These are phyloP conservation scores for Zaprionus ghesquierei DNA, from an alignment of 1,140 invertebrate genomes.

Conservation along the genomic window DNA sequence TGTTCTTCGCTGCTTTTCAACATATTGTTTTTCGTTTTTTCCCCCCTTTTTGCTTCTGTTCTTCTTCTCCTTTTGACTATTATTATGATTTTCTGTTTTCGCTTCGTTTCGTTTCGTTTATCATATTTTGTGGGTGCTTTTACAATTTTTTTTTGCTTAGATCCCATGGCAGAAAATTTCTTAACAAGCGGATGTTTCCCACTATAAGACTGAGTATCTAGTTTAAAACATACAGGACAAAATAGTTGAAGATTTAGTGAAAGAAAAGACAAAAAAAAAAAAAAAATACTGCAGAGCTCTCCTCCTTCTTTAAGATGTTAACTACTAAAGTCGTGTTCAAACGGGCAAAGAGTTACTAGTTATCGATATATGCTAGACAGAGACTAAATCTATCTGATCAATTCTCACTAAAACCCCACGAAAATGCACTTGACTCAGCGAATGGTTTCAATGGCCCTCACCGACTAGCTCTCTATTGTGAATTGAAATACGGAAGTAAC, in stretches of 20 bases:
- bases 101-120: conserved; percentile 16
- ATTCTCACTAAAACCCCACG: conserved; percentile 23
- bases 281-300: conserved; percentile 8
- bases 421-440: conserved; percentile 34
- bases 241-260: neutral
- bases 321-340: conserved; percentile 53
- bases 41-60: neutral
- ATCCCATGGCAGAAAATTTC: conserved; percentile 75
- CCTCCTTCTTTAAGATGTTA: conserved; percentile 1
- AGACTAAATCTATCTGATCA: conserved; percentile 8
- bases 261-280: conserved; percentile 21
- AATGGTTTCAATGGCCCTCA: conserved; percentile 66
- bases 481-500: neutral
- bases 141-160: conserved; percentile 24
- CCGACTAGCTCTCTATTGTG: conserved; percentile 30
- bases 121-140: neutral
- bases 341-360: conserved; percentile 66
- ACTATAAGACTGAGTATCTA: conserved; percentile 82
- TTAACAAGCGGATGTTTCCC: conserved; percentile 82
- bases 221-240: conserved; percentile 63
- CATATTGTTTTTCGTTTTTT: conserved; percentile 51
- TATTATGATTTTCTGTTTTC: conserved; percentile 43
- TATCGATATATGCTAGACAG: conserved; percentile 5
- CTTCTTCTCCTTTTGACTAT: conserved; percentile 6
- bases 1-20: conserved; percentile 53